Evolutionary conservation across 2,797 vertebrate species (phyloP).

Genomic region (Bucorvus abyssinicus): DNA sequence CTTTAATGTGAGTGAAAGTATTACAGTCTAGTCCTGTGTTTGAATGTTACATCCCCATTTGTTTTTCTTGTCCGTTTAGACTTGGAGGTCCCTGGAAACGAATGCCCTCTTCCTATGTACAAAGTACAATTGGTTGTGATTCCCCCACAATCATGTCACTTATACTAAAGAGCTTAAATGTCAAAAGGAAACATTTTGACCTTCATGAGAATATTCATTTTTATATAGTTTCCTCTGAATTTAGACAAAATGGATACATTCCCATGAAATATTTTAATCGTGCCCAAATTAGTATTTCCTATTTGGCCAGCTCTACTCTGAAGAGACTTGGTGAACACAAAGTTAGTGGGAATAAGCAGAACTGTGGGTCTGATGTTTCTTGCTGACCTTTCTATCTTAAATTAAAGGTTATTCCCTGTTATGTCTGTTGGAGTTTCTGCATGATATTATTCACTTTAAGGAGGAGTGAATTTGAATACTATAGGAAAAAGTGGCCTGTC

Average conservation of each 20-base stretch:
- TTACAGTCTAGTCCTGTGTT: background rate
- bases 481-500: background rate
- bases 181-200: background rate
- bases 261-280: background rate
- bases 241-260: background rate
- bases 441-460: background rate
- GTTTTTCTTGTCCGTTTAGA: background rate
- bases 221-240: background rate
- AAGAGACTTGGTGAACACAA: background rate
- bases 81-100: background rate
- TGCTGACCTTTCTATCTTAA: background rate
- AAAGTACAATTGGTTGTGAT: background rate
- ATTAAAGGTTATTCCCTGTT: background rate
- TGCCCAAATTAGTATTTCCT: background rate
- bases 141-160: background rate
- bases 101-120: background rate
- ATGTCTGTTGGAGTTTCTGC: background rate
- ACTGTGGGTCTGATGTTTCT: background rate
- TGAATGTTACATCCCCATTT: background rate
- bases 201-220: background rate
- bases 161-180: background rate
- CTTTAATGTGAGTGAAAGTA: background rate
- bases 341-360: background rate
- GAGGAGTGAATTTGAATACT: background rate
- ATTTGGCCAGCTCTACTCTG: background rate